Percentiles rank a stretch among this genome's conserved stretches.
Evolutionary conservation across 2,113 vertebrate genomes (phyloP).

Genomic region (Tonatia bakeri): DNA sequence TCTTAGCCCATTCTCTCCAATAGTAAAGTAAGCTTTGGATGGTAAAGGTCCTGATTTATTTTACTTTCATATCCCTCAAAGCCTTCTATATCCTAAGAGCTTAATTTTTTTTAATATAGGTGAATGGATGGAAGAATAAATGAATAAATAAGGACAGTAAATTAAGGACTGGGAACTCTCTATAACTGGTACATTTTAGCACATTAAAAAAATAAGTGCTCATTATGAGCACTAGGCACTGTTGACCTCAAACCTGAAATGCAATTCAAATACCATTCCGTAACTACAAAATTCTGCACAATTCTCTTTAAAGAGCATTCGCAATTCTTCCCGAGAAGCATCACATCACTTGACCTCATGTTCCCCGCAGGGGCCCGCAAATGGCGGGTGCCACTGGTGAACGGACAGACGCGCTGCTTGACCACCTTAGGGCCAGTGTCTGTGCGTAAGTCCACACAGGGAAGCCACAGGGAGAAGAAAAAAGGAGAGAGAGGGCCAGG

Average conservation of each 20-base stretch:
- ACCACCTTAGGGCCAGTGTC: not conserved
- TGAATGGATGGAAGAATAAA: not conserved
- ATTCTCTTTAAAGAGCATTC: not conserved
- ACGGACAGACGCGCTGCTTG: not conserved
- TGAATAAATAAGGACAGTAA: not conserved
- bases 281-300: not conserved
- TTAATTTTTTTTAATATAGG: not conserved
- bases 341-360: not conserved
- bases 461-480: not conserved
- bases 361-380: not conserved
- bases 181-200: not conserved
- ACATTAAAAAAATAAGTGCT: not conserved
- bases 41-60: not conserved
- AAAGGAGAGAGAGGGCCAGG: not conserved
- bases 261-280: not conserved
- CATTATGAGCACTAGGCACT: not conserved
- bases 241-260: not conserved
- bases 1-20: constrained; percentile 1
- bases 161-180: not conserved
- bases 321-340: not conserved
- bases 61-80: not conserved
- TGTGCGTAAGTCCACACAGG: not conserved
- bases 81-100: not conserved
- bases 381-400: not conserved
- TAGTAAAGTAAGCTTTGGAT: not conserved